Conservation (phyloP, 1,140 invertebrate genomes). For the Grapholita molesta region DNA sequence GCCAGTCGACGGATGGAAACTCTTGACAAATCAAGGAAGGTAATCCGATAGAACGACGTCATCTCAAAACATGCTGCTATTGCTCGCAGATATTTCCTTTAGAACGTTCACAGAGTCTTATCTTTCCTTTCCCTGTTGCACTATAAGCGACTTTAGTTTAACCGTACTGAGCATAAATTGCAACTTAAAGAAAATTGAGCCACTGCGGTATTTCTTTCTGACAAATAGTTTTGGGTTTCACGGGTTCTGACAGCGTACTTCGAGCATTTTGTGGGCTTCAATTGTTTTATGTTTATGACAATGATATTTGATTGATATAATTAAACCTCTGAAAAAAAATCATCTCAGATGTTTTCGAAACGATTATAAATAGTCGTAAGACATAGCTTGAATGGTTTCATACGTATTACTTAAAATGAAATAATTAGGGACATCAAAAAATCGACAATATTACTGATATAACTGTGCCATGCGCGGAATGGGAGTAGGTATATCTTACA, state of each 20-base stretch:
- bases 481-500: too few relatives aligned
- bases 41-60: not conserved
- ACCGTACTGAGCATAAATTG: not conserved
- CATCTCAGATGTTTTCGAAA: too few relatives aligned
- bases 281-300: not conserved
- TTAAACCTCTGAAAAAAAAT: too few relatives aligned
- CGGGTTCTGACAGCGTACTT: not conserved
- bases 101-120: not conserved
- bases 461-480: too few relatives aligned
- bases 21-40: slow-evolving; percentile 5
- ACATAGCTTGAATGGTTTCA: too few relatives aligned
- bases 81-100: not conserved
- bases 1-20: not conserved
- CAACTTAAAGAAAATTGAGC: not conserved
- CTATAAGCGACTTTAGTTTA: not conserved
- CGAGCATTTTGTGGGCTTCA: not conserved
- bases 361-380: too few relatives aligned
- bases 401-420: too few relatives aligned
- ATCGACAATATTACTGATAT: too few relatives aligned
- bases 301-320: too few relatives aligned
- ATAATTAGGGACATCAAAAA: too few relatives aligned
- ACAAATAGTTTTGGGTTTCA: slow-evolving; percentile 1
- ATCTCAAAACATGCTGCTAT: slow-evolving; percentile 1
- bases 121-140: not conserved
- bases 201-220: not conserved